phyloP scores from a whole-genome alignment of 1,140 invertebrate genomes.

The Adoxophyes honmai region DNA sequence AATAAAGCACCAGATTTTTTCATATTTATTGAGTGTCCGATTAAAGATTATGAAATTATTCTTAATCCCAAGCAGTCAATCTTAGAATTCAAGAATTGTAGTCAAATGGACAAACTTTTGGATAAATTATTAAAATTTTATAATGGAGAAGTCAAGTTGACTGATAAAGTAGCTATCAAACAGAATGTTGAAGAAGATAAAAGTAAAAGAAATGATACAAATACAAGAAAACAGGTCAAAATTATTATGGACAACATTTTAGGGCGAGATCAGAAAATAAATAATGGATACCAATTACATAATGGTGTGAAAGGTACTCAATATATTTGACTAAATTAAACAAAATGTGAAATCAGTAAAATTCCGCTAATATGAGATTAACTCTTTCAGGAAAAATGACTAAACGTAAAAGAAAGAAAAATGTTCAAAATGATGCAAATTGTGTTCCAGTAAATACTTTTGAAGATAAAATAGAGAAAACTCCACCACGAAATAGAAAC shows the following conservation, averaged over 20 bases:
- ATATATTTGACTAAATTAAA: background rate
- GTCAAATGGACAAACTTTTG: conserved; percentile 71
- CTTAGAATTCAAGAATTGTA: conserved; percentile 81
- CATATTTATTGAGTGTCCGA: conserved; percentile 79
- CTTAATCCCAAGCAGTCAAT: conserved; percentile 74
- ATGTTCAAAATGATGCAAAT: background rate
- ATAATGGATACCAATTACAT: conserved; percentile 33
- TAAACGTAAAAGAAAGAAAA: conserved; percentile 29
- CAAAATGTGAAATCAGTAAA: too few species aligned
- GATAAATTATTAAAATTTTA: conserved; percentile 74
- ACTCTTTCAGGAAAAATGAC: conserved; percentile 30
- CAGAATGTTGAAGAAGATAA: conserved; percentile 13
- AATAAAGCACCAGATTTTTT: conserved; percentile 77
- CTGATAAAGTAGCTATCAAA: conserved; percentile 18
- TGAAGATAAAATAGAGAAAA: too few species aligned
- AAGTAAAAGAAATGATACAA: conserved; percentile 13
- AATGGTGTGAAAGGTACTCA: conserved; percentile 51
- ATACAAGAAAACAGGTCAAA: conserved; percentile 42
- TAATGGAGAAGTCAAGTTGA: conserved; percentile 34
- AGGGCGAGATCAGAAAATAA: conserved; percentile 30
- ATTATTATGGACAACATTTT: conserved; percentile 51
- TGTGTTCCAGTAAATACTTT: too few species aligned
- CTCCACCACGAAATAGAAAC: too few species aligned
- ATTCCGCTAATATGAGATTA: conserved; percentile 3
- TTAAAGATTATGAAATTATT: conserved; percentile 78